phyloP scores from a whole-genome alignment of 2,797 vertebrate genomes.

The Coranthus polyacanthus region DNA sequence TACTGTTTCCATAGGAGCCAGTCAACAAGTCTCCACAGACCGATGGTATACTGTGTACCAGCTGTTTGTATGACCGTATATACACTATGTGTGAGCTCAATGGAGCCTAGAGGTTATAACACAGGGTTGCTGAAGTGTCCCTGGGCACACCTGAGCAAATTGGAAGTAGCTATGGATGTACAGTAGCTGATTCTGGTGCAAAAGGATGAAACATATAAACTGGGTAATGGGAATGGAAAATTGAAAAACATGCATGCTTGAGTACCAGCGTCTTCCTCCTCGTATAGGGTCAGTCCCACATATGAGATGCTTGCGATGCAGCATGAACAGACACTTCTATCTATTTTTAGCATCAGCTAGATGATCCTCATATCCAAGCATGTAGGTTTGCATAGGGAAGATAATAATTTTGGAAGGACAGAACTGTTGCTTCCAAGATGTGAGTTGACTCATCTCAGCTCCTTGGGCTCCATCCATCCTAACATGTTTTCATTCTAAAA shows the following conservation, averaged over 20 bases:
- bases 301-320: not conserved
- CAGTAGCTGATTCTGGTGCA: not conserved
- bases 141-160: not conserved
- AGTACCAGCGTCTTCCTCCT: not conserved
- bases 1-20: constrained; percentile 46
- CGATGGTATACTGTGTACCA: not conserved
- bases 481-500: no score
- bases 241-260: not conserved
- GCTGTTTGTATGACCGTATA: not conserved
- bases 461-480: no score
- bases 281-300: not conserved
- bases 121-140: constrained; percentile 8
- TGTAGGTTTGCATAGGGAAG: no score
- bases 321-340: not conserved
- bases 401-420: no score
- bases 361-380: no score
- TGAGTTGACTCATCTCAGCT: no score
- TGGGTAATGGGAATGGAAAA: constrained; percentile 18
- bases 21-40: constrained; percentile 14
- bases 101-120: not conserved
- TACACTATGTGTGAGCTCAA: not conserved
- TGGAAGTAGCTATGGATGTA: not conserved
- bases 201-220: not conserved
- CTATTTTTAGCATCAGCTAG: not conserved
- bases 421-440: no score